Evolutionary conservation across 2,888 invertebrate genomes (phyloP).

Genomic region (Drosophila fulvimacula): DNA sequence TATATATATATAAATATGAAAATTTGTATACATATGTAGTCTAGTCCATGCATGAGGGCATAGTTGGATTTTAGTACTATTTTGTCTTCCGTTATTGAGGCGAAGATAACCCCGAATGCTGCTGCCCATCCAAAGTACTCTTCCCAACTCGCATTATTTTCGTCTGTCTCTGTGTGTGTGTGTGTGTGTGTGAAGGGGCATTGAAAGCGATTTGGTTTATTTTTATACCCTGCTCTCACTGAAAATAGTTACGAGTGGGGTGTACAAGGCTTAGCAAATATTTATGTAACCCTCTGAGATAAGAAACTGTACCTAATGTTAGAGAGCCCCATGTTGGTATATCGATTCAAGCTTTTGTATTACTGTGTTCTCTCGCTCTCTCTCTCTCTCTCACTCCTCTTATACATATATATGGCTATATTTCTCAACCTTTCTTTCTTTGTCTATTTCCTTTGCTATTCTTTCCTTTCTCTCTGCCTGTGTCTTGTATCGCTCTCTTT

Average conservation of each 20-base stretch:
- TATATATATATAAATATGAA: neutral
- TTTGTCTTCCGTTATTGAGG: constrained; percentile 21
- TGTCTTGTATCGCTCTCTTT: neutral
- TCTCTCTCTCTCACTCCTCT: no score
- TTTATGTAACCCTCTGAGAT: neutral
- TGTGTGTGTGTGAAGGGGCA: constrained; percentile 11
- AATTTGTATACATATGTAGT: neutral
- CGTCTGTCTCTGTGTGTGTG: constrained; percentile 7
- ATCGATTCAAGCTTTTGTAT: neutral
- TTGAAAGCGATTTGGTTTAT: constrained; percentile 30
- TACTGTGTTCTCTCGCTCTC: neutral
- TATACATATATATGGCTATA: neutral
- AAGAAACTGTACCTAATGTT: neutral
- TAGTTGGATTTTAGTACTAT: constrained; percentile 4
- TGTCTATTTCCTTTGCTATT: neutral
- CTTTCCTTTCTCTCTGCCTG: neutral
- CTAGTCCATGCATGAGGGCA: constrained; percentile 6
- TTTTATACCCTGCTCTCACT: constrained; percentile 8
- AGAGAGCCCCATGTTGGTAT: neutral
- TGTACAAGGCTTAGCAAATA: neutral
- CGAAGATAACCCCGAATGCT: constrained; percentile 46
- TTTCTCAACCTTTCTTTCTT: neutral
- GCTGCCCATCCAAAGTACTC: constrained; percentile 13
- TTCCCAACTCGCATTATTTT: constrained; percentile 4
- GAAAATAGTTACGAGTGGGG: neutral